Evolutionary conservation across 2,888 invertebrate genomes (phyloP).

Genomic region (Euphydryas editha): DNA sequence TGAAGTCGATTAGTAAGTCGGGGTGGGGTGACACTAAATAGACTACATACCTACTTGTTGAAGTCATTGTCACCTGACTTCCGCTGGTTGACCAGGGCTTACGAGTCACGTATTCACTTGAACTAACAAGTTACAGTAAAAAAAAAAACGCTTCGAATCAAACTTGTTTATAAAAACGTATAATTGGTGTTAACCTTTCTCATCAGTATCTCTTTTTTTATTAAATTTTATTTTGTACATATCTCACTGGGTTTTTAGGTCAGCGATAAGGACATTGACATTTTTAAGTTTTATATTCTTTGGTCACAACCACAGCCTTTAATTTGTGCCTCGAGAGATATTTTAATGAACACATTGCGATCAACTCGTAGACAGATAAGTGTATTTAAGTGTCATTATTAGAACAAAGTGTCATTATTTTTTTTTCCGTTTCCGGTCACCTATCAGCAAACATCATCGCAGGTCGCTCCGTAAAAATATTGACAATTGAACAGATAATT

Average conservation of each 20-base stretch:
- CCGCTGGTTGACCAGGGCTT: slow-evolving; percentile 15
- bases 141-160: neutral
- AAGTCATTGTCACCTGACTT: slow-evolving; percentile 21
- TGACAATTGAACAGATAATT: too few species aligned
- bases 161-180: neutral
- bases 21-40: slow-evolving; percentile 21
- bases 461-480: too few species aligned
- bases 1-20: slow-evolving; percentile 13
- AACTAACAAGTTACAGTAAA: neutral
- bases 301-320: slow-evolving; percentile 2
- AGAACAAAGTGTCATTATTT: slow-evolving; percentile 39
- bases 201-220: neutral
- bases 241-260: slow-evolving; percentile 8
- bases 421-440: too few species aligned
- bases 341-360: slow-evolving; percentile 21
- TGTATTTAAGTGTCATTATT: slow-evolving; percentile 37
- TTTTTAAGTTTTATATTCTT: slow-evolving; percentile 5
- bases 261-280: slow-evolving; percentile 7
- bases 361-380: slow-evolving; percentile 23
- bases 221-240: neutral
- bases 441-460: too few species aligned
- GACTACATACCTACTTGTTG: slow-evolving; percentile 23
- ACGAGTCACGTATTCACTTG: slow-evolving; percentile 1
- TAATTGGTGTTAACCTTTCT: slow-evolving; percentile 5
- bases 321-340: neutral